phyloP scores from a whole-genome alignment of 2,888 invertebrate species.

The Hypomecis atomaria region DNA sequence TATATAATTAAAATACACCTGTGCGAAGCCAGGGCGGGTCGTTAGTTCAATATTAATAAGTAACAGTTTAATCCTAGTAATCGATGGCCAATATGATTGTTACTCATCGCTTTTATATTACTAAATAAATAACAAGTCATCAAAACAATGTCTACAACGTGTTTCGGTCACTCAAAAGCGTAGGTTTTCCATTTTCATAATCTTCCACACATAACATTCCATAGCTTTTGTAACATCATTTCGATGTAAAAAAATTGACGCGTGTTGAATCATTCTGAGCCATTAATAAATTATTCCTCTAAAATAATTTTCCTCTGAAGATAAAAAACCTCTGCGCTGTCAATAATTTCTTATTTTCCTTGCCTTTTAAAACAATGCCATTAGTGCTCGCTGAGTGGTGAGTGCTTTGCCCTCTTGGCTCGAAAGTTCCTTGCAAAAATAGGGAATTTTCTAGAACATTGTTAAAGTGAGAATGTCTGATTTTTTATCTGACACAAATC shows the following conservation, averaged over 20 bases:
- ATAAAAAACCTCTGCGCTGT: conserved; percentile 66
- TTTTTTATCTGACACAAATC: conserved; percentile 64
- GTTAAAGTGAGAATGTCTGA: conserved; percentile 59
- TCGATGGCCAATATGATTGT: no score
- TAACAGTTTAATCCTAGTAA: no score
- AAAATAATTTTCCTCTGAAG: conserved; percentile 59
- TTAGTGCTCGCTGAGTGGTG: conserved; percentile 70
- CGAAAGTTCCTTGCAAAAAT: conserved; percentile 63
- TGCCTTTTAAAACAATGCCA: conserved; percentile 75
- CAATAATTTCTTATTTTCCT: conserved; percentile 81
- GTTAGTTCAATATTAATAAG: no score
- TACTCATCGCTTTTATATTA: no score
- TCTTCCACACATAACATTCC: no score
- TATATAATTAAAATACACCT: no score
- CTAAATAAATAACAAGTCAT: no score
- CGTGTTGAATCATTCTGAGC: neutral
- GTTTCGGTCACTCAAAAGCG: no score
- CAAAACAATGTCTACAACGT: no score
- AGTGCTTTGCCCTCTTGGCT: conserved; percentile 52
- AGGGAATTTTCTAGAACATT: conserved; percentile 62
- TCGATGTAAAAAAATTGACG: neutral
- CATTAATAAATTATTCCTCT: neutral
- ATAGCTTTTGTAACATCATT: no score
- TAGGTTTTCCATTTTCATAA: no score
- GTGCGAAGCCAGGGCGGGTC: no score